Percentiles rank a stretch among this genome's conserved stretches.
phyloP scores from a whole-genome alignment of 1,140 invertebrate genomes.

The Philopotamus ludificatus region DNA sequence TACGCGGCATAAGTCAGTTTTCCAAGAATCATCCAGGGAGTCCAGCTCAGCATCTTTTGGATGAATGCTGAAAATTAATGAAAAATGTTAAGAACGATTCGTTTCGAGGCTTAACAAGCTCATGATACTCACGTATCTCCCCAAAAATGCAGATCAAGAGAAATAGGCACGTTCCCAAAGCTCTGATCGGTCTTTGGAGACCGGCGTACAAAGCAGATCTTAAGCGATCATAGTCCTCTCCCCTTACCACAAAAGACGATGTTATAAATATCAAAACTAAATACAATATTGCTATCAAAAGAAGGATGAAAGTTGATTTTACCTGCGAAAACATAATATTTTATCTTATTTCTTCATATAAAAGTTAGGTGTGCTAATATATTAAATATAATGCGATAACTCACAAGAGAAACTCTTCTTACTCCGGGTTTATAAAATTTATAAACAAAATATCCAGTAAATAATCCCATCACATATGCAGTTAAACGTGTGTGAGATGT shows the following conservation, averaged over 20 bases:
- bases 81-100: neutral
- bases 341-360: neutral
- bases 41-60: slow-evolving; percentile 65
- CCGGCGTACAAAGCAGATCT: slow-evolving; percentile 60
- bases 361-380: no score
- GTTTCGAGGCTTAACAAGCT: neutral
- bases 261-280: neutral
- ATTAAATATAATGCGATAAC: no score
- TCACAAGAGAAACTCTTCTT: slow-evolving; percentile 48
- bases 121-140: slow-evolving; percentile 51
- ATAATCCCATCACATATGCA: slow-evolving; percentile 57
- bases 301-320: slow-evolving; percentile 4
- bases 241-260: slow-evolving; percentile 41
- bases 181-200: slow-evolving; percentile 60
- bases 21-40: slow-evolving; percentile 65
- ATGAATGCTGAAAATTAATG: slow-evolving; percentile 57
- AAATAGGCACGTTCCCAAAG: slow-evolving; percentile 54
- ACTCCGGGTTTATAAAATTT: slow-evolving; percentile 43
- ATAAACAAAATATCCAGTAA: slow-evolving; percentile 53
- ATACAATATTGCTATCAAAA: neutral
- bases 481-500: slow-evolving; percentile 58
- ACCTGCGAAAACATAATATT: slow-evolving; percentile 9
- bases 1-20: slow-evolving; percentile 72
- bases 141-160: slow-evolving; percentile 58
- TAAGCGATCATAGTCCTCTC: slow-evolving; percentile 49